Evolutionary conservation across 2,888 invertebrate species (phyloP).

Genomic region (Galerucella nymphaeae): DNA sequence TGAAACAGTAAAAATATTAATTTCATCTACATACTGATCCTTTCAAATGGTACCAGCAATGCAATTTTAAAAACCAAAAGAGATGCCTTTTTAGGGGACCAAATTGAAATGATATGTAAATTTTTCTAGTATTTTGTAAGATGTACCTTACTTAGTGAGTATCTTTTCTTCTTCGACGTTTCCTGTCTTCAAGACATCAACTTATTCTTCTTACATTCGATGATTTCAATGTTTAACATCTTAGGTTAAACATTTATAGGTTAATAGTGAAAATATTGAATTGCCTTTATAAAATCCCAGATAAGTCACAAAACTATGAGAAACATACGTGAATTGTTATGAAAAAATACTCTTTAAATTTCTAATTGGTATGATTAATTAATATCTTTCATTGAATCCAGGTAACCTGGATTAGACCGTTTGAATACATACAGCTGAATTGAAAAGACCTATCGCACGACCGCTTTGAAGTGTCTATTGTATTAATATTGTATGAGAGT

Average conservation of each 20-base stretch:
- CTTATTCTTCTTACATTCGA: too few relatives aligned
- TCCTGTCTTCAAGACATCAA: too few relatives aligned
- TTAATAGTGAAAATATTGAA: too few relatives aligned
- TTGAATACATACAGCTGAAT: background rate
- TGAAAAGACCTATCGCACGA: background rate
- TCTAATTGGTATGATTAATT: background rate
- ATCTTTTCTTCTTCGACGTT: too few relatives aligned
- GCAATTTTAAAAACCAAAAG: too few relatives aligned
- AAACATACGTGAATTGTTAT: background rate
- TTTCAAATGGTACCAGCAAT: background rate
- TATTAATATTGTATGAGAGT: background rate
- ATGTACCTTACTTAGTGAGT: too few relatives aligned
- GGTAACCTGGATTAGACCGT: background rate
- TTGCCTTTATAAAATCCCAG: too few relatives aligned
- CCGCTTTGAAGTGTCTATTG: constrained; percentile 2
- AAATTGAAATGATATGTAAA: too few relatives aligned
- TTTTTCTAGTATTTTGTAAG: too few relatives aligned
- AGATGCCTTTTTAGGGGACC: too few relatives aligned
- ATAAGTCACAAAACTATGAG: background rate
- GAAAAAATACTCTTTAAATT: background rate
- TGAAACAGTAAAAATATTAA: background rate
- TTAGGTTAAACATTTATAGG: too few relatives aligned
- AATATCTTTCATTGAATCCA: background rate
- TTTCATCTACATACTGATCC: background rate
- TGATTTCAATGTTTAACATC: too few relatives aligned